Percentiles rank a stretch among this genome's conserved stretches.
phyloP scores from a whole-genome alignment of 2,113 vertebrate genomes.

The Etia nguti region DNA sequence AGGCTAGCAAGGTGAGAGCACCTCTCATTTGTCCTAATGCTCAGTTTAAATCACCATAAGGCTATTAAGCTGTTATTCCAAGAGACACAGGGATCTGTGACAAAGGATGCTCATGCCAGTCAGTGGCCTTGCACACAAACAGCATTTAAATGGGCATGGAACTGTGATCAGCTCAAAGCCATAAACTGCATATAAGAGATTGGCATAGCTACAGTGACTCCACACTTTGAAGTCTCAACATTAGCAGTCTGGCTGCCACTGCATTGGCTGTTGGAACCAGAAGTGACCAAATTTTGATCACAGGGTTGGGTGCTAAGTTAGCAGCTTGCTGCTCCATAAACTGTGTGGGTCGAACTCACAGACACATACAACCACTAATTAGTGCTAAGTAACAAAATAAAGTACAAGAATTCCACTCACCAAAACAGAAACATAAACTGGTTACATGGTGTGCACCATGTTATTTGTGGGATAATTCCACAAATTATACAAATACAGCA shows the following conservation, averaged over 20 bases:
- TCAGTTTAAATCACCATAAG: conserved; percentile 7
- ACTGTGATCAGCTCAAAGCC: neutral
- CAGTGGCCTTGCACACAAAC: neutral
- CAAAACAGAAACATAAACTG: neutral
- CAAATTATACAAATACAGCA: neutral
- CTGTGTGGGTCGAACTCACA: neutral
- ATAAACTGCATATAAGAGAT: neutral
- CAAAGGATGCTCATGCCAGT: neutral
- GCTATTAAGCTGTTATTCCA: neutral
- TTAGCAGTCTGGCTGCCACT: neutral
- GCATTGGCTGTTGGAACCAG: neutral
- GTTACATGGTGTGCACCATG: neutral
- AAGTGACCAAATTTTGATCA: neutral
- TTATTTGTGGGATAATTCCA: neutral
- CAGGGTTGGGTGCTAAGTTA: neutral
- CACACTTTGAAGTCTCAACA: neutral
- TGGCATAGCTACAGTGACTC: neutral
- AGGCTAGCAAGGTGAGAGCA: neutral
- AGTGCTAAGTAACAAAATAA: neutral
- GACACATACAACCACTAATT: neutral
- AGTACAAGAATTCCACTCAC: neutral
- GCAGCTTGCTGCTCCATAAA: neutral
- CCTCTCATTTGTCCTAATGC: neutral
- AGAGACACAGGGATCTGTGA: neutral
- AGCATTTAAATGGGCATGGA: neutral